A percentile compares a stretch with the other conserved stretches of the same genome.
phyloP scores from a whole-genome alignment of 2,797 vertebrate species.

The Phyllotis vaccarum region DNA sequence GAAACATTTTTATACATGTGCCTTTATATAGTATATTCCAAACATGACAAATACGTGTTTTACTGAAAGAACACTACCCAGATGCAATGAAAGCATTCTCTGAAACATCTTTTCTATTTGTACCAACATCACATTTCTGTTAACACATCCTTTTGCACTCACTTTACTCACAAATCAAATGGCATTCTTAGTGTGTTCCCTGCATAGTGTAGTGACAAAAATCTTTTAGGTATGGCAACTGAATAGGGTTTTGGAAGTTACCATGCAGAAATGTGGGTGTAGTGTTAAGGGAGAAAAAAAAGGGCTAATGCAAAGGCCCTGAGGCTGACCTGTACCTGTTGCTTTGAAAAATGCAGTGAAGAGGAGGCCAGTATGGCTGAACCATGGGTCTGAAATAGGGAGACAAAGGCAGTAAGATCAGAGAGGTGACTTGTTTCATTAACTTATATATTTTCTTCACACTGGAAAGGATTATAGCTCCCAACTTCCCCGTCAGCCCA shows the following conservation, averaged over 20 bases:
- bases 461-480: constrained; percentile 33
- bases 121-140: not conserved
- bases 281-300: constrained; percentile 48
- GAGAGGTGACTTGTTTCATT: constrained; percentile 38
- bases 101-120: constrained; percentile 9
- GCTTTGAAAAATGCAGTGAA: not conserved
- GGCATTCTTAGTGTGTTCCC: constrained; percentile 6
- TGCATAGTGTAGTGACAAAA: not conserved
- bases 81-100: constrained; percentile 28
- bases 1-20: constrained; percentile 34
- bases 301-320: constrained; percentile 29
- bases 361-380: not conserved
- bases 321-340: not conserved
- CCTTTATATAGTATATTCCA: constrained; percentile 16
- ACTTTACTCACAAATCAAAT: constrained; percentile 37
- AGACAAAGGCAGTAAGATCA: not conserved
- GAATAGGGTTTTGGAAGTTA: constrained; percentile 50
- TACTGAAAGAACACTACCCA: constrained; percentile 55
- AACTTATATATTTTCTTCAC: constrained; percentile 55
- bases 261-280: not conserved
- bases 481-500: not conserved
- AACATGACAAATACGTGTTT: constrained; percentile 39
- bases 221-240: constrained; percentile 27
- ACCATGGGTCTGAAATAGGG: not conserved
- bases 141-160: constrained; percentile 14